Conservation (phyloP, 2,888 invertebrate genomes). For the Leistus spinibarbis region DNA sequence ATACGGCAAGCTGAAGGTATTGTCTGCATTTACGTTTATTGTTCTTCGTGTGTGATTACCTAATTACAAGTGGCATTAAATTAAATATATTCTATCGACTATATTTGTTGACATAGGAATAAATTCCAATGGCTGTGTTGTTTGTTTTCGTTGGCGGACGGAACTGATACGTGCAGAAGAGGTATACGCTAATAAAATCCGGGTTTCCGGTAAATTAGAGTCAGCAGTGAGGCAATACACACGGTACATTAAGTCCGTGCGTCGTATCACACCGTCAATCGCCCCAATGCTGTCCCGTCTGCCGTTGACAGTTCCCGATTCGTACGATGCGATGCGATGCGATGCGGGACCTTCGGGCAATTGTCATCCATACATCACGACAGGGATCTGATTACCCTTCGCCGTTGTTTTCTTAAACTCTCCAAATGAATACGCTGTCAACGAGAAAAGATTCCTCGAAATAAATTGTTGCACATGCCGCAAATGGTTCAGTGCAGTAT, state of each 20-base stretch:
- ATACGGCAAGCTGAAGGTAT: no score
- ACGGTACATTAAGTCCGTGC: slow-evolving; percentile 46
- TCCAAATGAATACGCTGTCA: no score
- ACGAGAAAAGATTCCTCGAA: no score
- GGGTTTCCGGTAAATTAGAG: slow-evolving; percentile 50
- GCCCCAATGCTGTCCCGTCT: background rate
- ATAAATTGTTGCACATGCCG: no score
- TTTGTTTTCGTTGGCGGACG: background rate
- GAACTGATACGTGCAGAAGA: background rate
- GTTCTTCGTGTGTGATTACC: no score
- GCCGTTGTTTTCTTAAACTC: no score
- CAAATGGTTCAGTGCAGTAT: no score
- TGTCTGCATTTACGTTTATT: no score
- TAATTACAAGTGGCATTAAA: no score
- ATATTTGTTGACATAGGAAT: background rate
- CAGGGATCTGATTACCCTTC: no score
- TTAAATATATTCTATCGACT: no score
- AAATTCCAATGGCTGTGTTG: background rate
- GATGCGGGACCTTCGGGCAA: background rate
- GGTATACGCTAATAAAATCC: slow-evolving; percentile 48
- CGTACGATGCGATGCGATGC: background rate
- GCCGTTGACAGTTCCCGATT: slow-evolving; percentile 13
- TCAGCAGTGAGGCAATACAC: slow-evolving; percentile 45
- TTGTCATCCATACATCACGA: slow-evolving; percentile 36
- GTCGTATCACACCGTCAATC: background rate